These are phyloP conservation scores for Platycercus adscitus DNA, from an alignment of 2,113 vertebrate species.

Conservation along the genomic window DNA sequence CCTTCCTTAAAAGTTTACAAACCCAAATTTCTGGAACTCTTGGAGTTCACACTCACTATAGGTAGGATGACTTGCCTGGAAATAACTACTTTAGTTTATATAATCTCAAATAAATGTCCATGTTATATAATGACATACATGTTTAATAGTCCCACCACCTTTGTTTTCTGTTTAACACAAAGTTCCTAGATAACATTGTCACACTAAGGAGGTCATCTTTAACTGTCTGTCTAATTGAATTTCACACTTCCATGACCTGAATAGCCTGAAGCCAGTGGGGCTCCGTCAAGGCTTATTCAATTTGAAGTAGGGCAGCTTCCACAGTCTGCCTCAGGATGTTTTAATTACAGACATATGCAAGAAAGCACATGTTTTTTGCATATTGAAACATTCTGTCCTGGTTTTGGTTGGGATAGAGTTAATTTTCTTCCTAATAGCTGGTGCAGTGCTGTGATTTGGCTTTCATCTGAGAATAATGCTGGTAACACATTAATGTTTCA, in stretches of 20 bases:
- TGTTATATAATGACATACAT: not conserved
- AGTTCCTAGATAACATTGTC: not conserved
- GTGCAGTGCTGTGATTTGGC: not conserved
- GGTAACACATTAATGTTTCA: not conserved
- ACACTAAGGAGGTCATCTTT: not conserved
- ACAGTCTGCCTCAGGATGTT: not conserved
- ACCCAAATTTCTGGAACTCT: not conserved
- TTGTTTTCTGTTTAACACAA: not conserved
- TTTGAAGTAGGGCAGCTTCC: not conserved
- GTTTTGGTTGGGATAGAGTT: not conserved
- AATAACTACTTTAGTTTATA: not conserved
- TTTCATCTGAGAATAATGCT: not conserved
- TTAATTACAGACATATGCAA: not conserved
- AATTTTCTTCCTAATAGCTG: not conserved
- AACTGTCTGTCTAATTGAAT: constrained; percentile 42
- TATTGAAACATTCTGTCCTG: not conserved
- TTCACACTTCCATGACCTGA: not conserved
- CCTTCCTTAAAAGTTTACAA: not conserved
- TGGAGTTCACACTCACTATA: not conserved
- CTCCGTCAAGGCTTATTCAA: not conserved
- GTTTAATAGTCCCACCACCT: not conserved
- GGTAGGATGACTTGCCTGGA: not conserved
- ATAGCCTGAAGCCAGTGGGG: not conserved
- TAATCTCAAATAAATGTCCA: not conserved
- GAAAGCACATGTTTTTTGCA: not conserved